Evolutionary conservation across 2,888 invertebrate species (phyloP).

Genomic region (Eupeodes latifasciatus): DNA sequence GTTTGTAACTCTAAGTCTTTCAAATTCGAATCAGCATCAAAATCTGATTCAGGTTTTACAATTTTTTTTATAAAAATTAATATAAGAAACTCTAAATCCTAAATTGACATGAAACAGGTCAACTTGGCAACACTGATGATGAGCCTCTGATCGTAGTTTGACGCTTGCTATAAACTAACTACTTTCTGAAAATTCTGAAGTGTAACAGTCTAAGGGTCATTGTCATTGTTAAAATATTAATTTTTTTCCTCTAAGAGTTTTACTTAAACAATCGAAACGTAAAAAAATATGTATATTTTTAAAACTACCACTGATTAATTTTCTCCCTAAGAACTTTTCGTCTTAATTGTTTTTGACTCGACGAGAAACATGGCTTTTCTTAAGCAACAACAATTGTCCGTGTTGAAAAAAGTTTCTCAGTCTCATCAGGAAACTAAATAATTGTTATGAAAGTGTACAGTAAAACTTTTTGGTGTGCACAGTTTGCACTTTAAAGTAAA

Average conservation of each 20-base stretch:
- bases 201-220: no score
- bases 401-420: constrained; percentile 27
- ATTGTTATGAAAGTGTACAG: constrained; percentile 26
- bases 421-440: constrained; percentile 30
- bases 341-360: neutral
- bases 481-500: constrained; percentile 55
- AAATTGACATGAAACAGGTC: no score
- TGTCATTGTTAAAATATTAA: no score
- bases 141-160: no score
- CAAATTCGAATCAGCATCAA: no score
- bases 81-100: no score
- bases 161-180: no score
- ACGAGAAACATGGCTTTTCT: neutral
- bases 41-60: no score
- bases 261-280: neutral
- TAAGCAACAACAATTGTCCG: neutral
- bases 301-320: neutral
- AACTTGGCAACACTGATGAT: no score
- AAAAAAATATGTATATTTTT: neutral
- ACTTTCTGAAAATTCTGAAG: no score
- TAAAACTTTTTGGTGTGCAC: constrained; percentile 17
- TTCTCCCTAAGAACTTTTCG: neutral
- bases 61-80: no score
- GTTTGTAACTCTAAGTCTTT: no score
- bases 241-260: neutral